These are phyloP conservation scores for Ethmia dodecea DNA, from an alignment of 2,888 invertebrate genomes.

Conservation along the genomic window DNA sequence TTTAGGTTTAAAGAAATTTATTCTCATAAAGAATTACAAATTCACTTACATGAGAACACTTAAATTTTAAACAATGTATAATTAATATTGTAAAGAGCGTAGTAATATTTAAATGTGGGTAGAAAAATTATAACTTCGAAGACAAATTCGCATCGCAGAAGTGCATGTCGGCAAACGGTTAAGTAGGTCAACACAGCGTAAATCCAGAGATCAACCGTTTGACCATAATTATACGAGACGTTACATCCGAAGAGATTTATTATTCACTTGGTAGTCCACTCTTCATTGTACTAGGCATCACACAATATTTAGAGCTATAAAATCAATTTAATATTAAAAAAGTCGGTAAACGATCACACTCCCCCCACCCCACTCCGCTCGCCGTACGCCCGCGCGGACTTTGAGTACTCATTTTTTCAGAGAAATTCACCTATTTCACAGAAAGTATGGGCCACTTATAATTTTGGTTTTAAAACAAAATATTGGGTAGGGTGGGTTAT, in stretches of 20 bases:
- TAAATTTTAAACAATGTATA: no score
- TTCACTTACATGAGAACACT: no score
- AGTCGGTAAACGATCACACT: background rate
- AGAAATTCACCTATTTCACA: slow-evolving; percentile 4
- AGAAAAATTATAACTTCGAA: no score
- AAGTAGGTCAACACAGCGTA: no score
- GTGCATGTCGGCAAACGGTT: no score
- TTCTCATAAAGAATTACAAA: no score
- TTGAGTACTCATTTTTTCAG: background rate
- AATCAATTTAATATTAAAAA: no score
- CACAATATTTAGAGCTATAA: slow-evolving; percentile 1
- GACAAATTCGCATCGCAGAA: no score
- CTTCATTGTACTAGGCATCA: slow-evolving; percentile 5
- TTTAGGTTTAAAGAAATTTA: no score
- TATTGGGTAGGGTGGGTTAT: background rate
- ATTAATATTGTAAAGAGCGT: no score
- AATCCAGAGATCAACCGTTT: no score
- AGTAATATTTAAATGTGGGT: no score
- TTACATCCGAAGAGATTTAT: background rate
- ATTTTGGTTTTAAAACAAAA: background rate
- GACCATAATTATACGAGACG: background rate
- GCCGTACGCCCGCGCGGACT: background rate
- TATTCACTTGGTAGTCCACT: slow-evolving; percentile 3
- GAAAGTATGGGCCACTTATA: background rate
- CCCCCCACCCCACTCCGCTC: background rate